phyloP scores from a whole-genome alignment of 2,113 vertebrate genomes.

The Hyperopisus bebe region DNA sequence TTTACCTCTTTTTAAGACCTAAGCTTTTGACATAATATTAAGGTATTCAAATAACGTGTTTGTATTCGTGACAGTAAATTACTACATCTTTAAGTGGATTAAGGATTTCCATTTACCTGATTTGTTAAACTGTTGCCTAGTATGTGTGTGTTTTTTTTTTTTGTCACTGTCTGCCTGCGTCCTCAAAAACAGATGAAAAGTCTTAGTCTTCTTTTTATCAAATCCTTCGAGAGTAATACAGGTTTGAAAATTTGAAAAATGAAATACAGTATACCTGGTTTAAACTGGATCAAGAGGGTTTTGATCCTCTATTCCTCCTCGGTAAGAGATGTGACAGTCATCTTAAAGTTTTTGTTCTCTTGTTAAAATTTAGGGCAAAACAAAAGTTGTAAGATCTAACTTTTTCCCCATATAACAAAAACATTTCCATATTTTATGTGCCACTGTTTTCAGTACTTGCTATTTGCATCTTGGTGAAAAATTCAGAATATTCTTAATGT shows the following conservation, averaged over 20 bases:
- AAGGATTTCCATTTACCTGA: constrained; percentile 51
- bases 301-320: background rate
- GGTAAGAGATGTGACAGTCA: background rate
- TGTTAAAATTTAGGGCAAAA: constrained; percentile 1
- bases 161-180: background rate
- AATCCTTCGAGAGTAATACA: background rate
- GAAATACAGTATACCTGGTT: background rate
- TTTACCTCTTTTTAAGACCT: background rate
- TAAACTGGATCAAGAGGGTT: background rate
- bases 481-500: background rate
- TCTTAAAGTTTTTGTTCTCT: background rate
- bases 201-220: background rate
- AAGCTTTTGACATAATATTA: background rate
- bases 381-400: background rate
- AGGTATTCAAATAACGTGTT: constrained; percentile 41
- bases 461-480: background rate
- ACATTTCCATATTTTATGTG: background rate
- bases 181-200: background rate
- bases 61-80: constrained; percentile 54
- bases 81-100: constrained; percentile 51
- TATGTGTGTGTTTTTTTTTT: background rate
- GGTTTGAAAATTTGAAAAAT: background rate
- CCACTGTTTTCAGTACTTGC: background rate
- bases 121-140: constrained; percentile 17
- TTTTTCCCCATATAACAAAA: background rate